Conservation (phyloP, 1,140 invertebrate genomes). For the Drosophila nebulosa region DNA sequence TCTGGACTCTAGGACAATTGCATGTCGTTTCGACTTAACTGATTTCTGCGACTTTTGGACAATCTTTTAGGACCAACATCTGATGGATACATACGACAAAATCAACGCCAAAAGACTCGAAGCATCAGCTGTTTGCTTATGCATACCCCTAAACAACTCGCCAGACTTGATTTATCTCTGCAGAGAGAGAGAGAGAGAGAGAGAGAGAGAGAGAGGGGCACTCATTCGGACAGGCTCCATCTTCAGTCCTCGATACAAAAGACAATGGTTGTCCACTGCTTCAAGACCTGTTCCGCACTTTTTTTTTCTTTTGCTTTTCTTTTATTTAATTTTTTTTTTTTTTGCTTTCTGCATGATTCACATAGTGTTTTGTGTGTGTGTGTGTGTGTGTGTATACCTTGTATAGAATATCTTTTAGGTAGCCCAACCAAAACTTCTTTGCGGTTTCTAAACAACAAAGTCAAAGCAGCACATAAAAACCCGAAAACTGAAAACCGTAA, state of each 20-base stretch:
- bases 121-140: conserved; percentile 61
- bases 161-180: conserved; percentile 68
- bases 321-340: neutral
- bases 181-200: no score
- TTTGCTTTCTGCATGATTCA: conserved; percentile 34
- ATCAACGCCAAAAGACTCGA: conserved; percentile 1
- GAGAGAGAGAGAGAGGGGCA: conserved; percentile 3
- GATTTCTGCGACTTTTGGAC: neutral
- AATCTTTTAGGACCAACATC: conserved; percentile 20
- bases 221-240: neutral
- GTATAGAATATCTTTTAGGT: conserved; percentile 1
- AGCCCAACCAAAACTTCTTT: conserved; percentile 8
- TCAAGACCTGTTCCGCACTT: conserved; percentile 50
- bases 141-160: conserved; percentile 39
- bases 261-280: conserved; percentile 38
- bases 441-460: conserved; percentile 21
- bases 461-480: neutral
- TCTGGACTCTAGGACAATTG: conserved; percentile 10
- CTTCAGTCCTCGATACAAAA: neutral
- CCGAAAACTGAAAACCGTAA: conserved; percentile 19
- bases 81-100: conserved; percentile 43
- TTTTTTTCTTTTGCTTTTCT: conserved; percentile 12
- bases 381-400: neutral
- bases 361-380: conserved; percentile 23
- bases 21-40: conserved; percentile 10